phyloP scores from a whole-genome alignment of 2,888 invertebrate genomes.

The Subacronicta megacephala region DNA sequence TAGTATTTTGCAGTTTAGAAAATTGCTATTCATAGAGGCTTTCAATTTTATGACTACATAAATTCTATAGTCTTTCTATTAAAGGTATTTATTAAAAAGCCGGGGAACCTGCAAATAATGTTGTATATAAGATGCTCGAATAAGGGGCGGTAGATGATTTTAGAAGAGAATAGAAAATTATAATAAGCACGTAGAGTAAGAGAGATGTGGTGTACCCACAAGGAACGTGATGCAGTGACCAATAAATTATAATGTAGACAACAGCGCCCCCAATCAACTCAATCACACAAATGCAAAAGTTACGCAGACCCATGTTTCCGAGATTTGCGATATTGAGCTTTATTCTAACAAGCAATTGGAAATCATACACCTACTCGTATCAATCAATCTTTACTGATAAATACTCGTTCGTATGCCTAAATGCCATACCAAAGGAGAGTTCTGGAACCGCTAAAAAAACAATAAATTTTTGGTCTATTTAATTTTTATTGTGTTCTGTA shows the following conservation, averaged over 20 bases:
- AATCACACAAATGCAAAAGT: constrained; percentile 62
- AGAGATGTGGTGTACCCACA: constrained; percentile 59
- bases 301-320: constrained; percentile 55
- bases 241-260: constrained; percentile 64
- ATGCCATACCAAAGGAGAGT: too few species aligned
- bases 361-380: background rate
- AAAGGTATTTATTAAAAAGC: too few species aligned
- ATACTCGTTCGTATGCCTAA: too few species aligned
- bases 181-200: constrained; percentile 8
- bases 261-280: constrained; percentile 70
- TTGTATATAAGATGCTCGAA: too few species aligned
- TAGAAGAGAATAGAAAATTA: background rate
- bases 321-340: constrained; percentile 51
- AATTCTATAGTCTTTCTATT: too few species aligned
- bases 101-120: background rate
- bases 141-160: background rate
- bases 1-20: background rate
- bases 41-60: too few species aligned
- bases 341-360: constrained; percentile 23
- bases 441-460: too few species aligned
- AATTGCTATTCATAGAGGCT: too few species aligned
- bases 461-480: too few species aligned
- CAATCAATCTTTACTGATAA: background rate
- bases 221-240: constrained; percentile 51
- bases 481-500: background rate